These are phyloP conservation scores for Drosophila saltans DNA, from an alignment of 1,140 invertebrate genomes.

Conservation along the genomic window DNA sequence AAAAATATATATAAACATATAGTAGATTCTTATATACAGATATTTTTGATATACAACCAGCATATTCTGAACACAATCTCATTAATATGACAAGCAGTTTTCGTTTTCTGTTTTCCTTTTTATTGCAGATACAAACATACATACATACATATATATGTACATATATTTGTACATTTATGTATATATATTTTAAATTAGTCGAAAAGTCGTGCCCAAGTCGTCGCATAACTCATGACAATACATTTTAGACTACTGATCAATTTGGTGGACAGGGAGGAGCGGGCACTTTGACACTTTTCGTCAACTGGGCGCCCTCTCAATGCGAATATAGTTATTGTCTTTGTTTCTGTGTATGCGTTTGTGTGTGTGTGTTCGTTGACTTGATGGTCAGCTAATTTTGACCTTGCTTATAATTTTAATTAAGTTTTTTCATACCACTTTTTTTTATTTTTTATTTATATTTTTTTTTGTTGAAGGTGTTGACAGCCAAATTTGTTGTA, in stretches of 20 bases:
- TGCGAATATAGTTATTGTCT: slow-evolving; percentile 73
- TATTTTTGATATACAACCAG: too few species aligned
- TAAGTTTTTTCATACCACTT: slow-evolving; percentile 44
- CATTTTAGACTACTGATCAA: slow-evolving; percentile 6
- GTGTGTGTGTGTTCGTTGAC: slow-evolving; percentile 29
- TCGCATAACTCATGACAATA: slow-evolving; percentile 28
- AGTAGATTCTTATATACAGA: too few species aligned
- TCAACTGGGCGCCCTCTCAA: slow-evolving; percentile 57
- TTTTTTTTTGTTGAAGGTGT: slow-evolving; percentile 16
- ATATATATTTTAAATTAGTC: slow-evolving; percentile 48
- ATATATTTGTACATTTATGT: background rate
- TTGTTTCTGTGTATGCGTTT: slow-evolving; percentile 10
- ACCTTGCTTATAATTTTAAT: slow-evolving; percentile 79
- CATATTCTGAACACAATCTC: slow-evolving; percentile 57
- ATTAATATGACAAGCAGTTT: slow-evolving; percentile 72
- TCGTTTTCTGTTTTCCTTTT: slow-evolving; percentile 14
- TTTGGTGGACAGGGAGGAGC: background rate
- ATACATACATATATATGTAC: background rate
- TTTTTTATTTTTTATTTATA: slow-evolving; percentile 32
- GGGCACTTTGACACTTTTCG: slow-evolving; percentile 8
- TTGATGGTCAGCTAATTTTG: slow-evolving; percentile 79
- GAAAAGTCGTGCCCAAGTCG: slow-evolving; percentile 41
- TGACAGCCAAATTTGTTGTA: slow-evolving; percentile 10
- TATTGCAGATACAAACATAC: background rate
- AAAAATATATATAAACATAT: too few species aligned